Evolutionary conservation across 1,140 invertebrate genomes (phyloP).

Genomic region (Meloidogyne floridensis): DNA sequence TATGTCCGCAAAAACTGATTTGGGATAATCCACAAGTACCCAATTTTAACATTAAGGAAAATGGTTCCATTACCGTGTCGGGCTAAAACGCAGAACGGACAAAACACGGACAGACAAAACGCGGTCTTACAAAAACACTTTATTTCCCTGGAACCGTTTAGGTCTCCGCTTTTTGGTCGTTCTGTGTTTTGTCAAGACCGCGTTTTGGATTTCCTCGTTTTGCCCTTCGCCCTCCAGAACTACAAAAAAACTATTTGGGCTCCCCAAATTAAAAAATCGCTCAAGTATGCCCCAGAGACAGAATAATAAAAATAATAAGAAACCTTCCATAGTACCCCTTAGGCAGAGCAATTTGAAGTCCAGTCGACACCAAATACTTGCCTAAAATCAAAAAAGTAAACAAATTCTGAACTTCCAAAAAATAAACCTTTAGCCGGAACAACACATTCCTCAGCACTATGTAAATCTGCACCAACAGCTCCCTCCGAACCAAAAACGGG

Average conservation of each 20-base stretch:
- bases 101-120: too few relatives aligned
- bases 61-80: too few relatives aligned
- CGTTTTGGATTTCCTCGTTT: too few relatives aligned
- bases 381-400: slow-evolving; percentile 64
- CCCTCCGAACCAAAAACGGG: slow-evolving; percentile 80
- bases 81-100: too few relatives aligned
- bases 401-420: slow-evolving; percentile 5
- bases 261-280: background rate
- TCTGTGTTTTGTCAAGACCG: too few relatives aligned
- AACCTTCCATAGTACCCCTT: slow-evolving; percentile 74
- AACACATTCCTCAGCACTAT: slow-evolving; percentile 82
- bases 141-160: too few relatives aligned
- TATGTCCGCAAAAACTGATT: too few relatives aligned
- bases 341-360: slow-evolving; percentile 77
- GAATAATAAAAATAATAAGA: background rate
- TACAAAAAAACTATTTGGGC: background rate
- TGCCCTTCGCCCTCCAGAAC: too few relatives aligned
- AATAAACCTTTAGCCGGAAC: slow-evolving; percentile 74
- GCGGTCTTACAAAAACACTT: too few relatives aligned
- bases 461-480: slow-evolving; percentile 88
- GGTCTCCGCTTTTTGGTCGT: too few relatives aligned
- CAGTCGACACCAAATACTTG: slow-evolving; percentile 85
- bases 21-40: too few relatives aligned
- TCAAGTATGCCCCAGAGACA: background rate
- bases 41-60: too few relatives aligned